Evolutionary conservation across 2,888 invertebrate genomes (phyloP), one percentile per base, ranked within the genome.

Genomic region (Agriotes lineatus): DNA sequence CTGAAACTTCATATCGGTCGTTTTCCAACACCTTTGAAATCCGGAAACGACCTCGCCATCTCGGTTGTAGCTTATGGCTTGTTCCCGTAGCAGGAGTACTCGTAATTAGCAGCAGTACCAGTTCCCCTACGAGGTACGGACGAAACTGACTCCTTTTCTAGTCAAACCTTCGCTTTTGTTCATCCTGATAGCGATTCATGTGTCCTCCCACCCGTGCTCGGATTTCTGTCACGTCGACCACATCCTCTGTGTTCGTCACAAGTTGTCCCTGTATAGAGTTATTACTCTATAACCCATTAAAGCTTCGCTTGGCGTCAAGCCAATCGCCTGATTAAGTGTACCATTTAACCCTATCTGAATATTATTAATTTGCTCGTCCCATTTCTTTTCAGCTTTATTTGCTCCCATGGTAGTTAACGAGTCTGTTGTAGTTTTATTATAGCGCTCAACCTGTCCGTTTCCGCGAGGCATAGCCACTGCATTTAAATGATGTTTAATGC

Each of bases 41-140:
- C 12, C 35, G n/a, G n/a, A n/a, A n/a, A n/a, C n/a, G 72, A 14
- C 74, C 74, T 61, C 58, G 57, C 67, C 62, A 74, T 33, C 67
- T 74, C 4, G 66, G 61, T 18, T 57, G 39, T 9, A 73, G 57
- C 20, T 73, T 73, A 2, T 69, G 60, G 18, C 70, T 73, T 16
- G 2, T 18, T 20, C 73, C 66, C 2, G 67, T 64, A 10, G 65
- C 66, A 14, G 68, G 42, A 7, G 10, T 10, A 20, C 58, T 45
- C 9, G 65, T 70, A 3, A 70, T 48, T 39, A 45, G 57, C 10
- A 61, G 18, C 22, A 73, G 19, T 2, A 71, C 67, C 14, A 69
- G 30, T 39, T 73, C 73, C 4, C 70, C 70, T 3, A 63, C 60
- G 18, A 12, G 10, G 37, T 71, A 73, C 14, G 19, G 14, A 2